A percentile compares a stretch with the other conserved stretches of the same genome.
Evolutionary conservation across 2,888 invertebrate species (phyloP).

Genomic region (Orchestes rusci): DNA sequence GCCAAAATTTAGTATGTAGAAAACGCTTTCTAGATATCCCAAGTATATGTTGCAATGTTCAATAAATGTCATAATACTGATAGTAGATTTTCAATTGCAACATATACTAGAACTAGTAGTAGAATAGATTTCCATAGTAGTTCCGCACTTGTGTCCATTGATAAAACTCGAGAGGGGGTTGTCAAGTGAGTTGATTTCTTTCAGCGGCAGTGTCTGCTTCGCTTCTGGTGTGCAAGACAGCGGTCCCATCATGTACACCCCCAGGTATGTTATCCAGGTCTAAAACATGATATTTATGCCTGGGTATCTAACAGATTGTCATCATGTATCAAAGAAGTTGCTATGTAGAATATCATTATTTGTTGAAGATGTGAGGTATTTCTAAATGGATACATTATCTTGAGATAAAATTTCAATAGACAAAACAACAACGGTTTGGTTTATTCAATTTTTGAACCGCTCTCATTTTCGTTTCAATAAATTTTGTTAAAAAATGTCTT

Average conservation of each 20-base stretch:
- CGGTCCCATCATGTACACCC: slow-evolving; percentile 44
- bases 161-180: slow-evolving; percentile 36
- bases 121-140: slow-evolving; percentile 20
- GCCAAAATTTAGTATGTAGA: too few species aligned
- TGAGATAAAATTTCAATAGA: too few species aligned
- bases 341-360: too few species aligned
- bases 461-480: too few species aligned
- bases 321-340: too few species aligned
- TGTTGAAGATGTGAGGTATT: too few species aligned
- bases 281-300: too few species aligned
- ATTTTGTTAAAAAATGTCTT: too few species aligned
- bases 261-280: slow-evolving; percentile 47
- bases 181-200: slow-evolving; percentile 45
- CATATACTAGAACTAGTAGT: slow-evolving; percentile 11
- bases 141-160: slow-evolving; percentile 17
- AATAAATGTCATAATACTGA: not conserved
- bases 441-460: too few species aligned
- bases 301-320: slow-evolving; percentile 11
- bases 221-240: slow-evolving; percentile 47
- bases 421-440: too few species aligned
- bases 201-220: slow-evolving; percentile 44
- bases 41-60: too few species aligned
- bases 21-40: not conserved
- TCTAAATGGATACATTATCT: too few species aligned
- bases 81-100: not conserved